Conservation (phyloP, 2,797 vertebrate genomes). For the Siniperca scherzeri region DNA sequence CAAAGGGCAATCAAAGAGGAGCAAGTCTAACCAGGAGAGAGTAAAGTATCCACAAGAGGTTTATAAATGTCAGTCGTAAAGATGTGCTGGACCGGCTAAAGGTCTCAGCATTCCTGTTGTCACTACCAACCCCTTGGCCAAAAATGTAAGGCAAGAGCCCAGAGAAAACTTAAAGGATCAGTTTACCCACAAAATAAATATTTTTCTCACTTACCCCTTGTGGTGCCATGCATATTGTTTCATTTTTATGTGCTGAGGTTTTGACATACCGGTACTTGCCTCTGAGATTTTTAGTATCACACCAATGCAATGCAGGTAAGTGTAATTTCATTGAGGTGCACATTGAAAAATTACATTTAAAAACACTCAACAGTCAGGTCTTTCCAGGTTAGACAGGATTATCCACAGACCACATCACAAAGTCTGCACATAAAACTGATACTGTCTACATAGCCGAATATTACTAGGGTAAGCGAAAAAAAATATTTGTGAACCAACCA, state of each 20-base stretch:
- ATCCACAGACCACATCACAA: not conserved
- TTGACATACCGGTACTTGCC: not conserved
- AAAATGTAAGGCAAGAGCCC: not conserved
- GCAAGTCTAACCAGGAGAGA: constrained; percentile 53
- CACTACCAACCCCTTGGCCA: constrained; percentile 22
- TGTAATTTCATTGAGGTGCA: not conserved
- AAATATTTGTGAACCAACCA: too few relatives aligned
- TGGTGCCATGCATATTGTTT: not conserved
- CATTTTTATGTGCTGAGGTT: not conserved
- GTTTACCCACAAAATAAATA: not conserved
- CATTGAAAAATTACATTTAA: not conserved
- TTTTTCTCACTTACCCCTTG: not conserved
- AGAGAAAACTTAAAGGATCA: constrained; percentile 7
- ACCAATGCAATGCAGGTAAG: not conserved
- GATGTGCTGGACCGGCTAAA: constrained; percentile 63
- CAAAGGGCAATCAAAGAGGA: constrained; percentile 67
- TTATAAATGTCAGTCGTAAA: constrained; percentile 75
- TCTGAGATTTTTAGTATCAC: not conserved
- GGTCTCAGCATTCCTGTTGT: constrained; percentile 55
- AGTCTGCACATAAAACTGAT: too few relatives aligned
- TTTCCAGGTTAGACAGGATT: not conserved
- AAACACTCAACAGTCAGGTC: not conserved
- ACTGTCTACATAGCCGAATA: too few relatives aligned
- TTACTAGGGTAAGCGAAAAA: too few relatives aligned
- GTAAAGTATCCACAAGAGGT: constrained; percentile 66